Percentiles rank a stretch among this genome's conserved stretches.
These are phyloP conservation scores for Parochlus steinenii DNA, from an alignment of 2,888 invertebrate species.

Conservation along the genomic window DNA sequence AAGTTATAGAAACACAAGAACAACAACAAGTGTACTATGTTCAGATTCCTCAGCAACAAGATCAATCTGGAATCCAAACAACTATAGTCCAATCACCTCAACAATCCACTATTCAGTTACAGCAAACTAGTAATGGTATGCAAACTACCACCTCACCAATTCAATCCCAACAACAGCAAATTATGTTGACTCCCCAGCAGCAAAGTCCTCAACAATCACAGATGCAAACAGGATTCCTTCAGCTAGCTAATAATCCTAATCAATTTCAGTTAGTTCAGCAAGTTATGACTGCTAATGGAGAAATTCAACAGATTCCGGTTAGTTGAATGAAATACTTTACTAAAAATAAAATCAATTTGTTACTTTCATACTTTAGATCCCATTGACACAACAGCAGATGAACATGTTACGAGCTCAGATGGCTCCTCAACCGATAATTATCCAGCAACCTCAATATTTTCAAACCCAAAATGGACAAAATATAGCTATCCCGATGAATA, in stretches of 20 bases:
- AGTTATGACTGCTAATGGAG: slow-evolving; percentile 67
- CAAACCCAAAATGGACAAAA: slow-evolving; percentile 9
- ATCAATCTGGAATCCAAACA: slow-evolving; percentile 5
- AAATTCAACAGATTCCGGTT: slow-evolving; percentile 78
- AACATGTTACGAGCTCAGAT: slow-evolving; percentile 8
- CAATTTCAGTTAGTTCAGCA: slow-evolving; percentile 72
- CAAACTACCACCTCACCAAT: slow-evolving; percentile 4
- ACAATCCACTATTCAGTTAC: slow-evolving; percentile 13
- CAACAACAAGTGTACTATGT: slow-evolving; percentile 12
- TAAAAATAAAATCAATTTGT: not conserved
- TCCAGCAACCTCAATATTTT: slow-evolving; percentile 10
- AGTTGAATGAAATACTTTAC: slow-evolving; percentile 22
- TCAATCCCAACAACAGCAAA: slow-evolving; percentile 14
- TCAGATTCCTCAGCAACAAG: slow-evolving; percentile 11
- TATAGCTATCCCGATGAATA: slow-evolving; percentile 5
- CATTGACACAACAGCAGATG: slow-evolving; percentile 9
- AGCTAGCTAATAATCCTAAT: slow-evolving; percentile 18
- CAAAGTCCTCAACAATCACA: slow-evolving; percentile 14
- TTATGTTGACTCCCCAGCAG: too few relatives aligned
- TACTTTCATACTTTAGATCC: slow-evolving; percentile 1
- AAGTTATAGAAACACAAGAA: slow-evolving; percentile 8
- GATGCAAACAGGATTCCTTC: slow-evolving; percentile 3
- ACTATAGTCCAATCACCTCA: not conserved
- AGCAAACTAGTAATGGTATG: too few relatives aligned
- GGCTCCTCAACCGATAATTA: slow-evolving; percentile 4